Evolutionary conservation across 2,113 vertebrate species (phyloP), one percentile per base, ranked within the genome.

Genomic region (Nothocercus julius): DNA sequence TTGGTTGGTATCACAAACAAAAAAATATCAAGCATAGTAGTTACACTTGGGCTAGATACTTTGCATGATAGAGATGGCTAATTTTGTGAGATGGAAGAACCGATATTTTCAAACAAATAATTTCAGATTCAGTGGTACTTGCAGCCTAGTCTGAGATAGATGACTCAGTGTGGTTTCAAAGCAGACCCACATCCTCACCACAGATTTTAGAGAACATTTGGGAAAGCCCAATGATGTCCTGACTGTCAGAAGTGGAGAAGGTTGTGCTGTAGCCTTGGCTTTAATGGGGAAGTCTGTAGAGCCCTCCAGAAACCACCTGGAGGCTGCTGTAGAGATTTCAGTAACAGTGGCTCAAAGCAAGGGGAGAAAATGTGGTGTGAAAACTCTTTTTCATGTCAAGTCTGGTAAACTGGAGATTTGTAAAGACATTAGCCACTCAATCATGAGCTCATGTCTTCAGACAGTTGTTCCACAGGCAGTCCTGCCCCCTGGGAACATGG

Each of bases 1-100:
- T 90, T 93, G 87, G 44, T 84, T 95, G 62, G 62, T 95, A 40
- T 66, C 84, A 36, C 64, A 82, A 53, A 73, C 61, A 85, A 75
- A 78, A 93, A 93, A 91, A 82, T 79, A 84, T 51, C 44, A n/a
- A 62, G 24, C 1, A 3, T 89, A 74, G 72, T 87, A 72, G 68
- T 87, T 84, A 66, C 77, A 40, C 84, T 82, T 7, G 53, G 62
- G 47, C 30, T 81, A 73, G 30, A 87, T 40, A 36, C 58, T 13
- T 85, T 91, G 32, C 4, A 21, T 83, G 66, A 81, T 6, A 0
- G 13, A 49, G 61, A 51, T n/a, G 67, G 45, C 56, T 94, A 40
- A 67, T 61, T 45, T 32, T 89, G 63, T 51, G 73, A 85, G 82
- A 24, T 70, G 21, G 20, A 73, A 42, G 77, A 64, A 12, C 0